Evolutionary conservation across 2,113 vertebrate genomes (phyloP).

Genomic region (Taurulus bubalis): DNA sequence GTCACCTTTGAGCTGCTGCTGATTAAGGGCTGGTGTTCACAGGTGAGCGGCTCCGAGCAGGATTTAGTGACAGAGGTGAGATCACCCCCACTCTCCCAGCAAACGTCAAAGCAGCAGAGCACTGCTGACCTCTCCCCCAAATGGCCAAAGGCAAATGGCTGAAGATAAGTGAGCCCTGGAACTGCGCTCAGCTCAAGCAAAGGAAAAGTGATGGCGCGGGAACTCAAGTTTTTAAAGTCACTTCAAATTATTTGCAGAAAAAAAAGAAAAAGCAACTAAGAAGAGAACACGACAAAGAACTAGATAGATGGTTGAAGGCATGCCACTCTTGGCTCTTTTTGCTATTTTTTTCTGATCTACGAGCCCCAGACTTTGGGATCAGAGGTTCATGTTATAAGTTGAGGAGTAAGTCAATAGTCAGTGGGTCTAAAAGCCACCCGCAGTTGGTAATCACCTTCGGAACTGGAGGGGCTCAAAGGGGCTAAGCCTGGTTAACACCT

Average conservation of each 20-base stretch:
- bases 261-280: not conserved
- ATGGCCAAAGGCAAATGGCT: conserved; percentile 66
- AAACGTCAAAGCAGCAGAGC: conserved; percentile 39
- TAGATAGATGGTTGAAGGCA: not conserved
- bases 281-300: not conserved
- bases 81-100: conserved; percentile 33
- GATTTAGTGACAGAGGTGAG: conserved; percentile 74
- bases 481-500: conserved; percentile 74
- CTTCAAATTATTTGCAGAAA: not conserved
- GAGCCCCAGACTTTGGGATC: conserved; percentile 11
- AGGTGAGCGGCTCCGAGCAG: conserved; percentile 78
- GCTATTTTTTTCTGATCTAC: not conserved
- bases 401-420: conserved; percentile 48
- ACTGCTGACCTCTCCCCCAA: conserved; percentile 55
- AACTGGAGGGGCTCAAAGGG: conserved; percentile 69
- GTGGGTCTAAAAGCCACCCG: conserved; percentile 67
- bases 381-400: conserved; percentile 13
- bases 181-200: conserved; percentile 27
- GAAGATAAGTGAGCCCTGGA: conserved; percentile 45
- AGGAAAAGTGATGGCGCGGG: conserved; percentile 28
- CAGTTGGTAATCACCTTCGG: conserved; percentile 71
- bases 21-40: conserved; percentile 73
- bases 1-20: conserved; percentile 75
- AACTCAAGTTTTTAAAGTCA: conserved; percentile 5
- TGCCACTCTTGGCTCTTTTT: not conserved